These are phyloP conservation scores for Dasyurus viverrinus DNA, from an alignment of 2,113 vertebrate species.

Conservation along the genomic window DNA sequence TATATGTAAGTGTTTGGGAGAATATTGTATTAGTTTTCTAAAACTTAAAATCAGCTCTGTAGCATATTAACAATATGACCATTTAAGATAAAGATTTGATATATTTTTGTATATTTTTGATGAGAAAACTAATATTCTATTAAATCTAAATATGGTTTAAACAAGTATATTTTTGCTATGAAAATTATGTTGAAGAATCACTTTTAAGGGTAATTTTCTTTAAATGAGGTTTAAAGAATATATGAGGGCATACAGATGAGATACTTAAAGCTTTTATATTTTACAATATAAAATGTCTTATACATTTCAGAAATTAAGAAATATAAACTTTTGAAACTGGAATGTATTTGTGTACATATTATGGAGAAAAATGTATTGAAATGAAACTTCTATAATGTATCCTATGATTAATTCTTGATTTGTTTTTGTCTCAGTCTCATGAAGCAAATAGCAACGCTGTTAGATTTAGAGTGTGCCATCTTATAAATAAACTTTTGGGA, in stretches of 20 bases:
- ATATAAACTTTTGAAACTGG: constrained; percentile 32
- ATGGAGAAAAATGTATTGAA: neutral
- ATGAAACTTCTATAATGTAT: neutral
- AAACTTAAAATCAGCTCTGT: constrained; percentile 25
- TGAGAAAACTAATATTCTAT: neutral
- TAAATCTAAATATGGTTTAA: neutral
- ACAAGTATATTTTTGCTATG: neutral
- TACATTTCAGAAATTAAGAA: neutral
- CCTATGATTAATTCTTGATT: constrained; percentile 25
- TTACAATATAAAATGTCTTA: neutral
- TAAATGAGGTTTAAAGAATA: neutral
- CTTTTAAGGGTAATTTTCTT: neutral
- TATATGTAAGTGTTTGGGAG: neutral
- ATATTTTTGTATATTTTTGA: constrained; percentile 34
- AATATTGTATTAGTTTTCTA: neutral
- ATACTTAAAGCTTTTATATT: constrained; percentile 2
- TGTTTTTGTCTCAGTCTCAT: constrained; percentile 87
- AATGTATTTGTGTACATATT: neutral
- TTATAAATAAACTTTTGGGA: constrained; percentile 95
- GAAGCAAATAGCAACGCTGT: constrained; percentile 91
- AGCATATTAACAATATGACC: neutral
- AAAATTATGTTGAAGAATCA: neutral
- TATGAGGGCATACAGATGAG: neutral
- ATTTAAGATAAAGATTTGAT: constrained; percentile 38
- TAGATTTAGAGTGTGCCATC: constrained; percentile 94